phyloP scores from a whole-genome alignment of 53 echinoderm and acorn worm species.

The Temnopleurus reevesii region DNA sequence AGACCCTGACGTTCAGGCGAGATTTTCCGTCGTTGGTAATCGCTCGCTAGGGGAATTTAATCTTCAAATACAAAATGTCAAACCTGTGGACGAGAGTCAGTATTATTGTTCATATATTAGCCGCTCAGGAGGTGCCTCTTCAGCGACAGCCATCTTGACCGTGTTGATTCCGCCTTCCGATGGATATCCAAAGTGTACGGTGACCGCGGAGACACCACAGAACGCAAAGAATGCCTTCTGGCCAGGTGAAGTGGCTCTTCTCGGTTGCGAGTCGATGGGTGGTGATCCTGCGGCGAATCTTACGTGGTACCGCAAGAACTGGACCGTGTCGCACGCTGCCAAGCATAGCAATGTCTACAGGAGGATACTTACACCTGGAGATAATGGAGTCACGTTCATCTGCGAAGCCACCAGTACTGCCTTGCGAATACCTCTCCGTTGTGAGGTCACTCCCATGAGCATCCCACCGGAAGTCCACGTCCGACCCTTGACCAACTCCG shows the following conservation, averaged over 20 bases:
- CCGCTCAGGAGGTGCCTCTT: slow-evolving; percentile 65
- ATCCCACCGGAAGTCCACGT: slow-evolving; percentile 83
- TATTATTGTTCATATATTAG: slow-evolving; percentile 82
- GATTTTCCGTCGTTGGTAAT: slow-evolving; percentile 82
- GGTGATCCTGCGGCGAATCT: slow-evolving; percentile 85
- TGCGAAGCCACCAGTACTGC: slow-evolving; percentile 92
- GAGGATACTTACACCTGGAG: slow-evolving; percentile 78
- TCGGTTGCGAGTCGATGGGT: slow-evolving; percentile 79
- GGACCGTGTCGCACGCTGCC: slow-evolving; percentile 69
- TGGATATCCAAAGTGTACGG: slow-evolving; percentile 76
- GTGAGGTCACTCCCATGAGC: slow-evolving; percentile 82
- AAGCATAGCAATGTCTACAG: slow-evolving; percentile 69
- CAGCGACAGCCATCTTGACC: slow-evolving; percentile 68
- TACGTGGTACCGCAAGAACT: slow-evolving; percentile 80
- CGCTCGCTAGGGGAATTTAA: slow-evolving; percentile 72
- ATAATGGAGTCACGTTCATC: slow-evolving; percentile 87
- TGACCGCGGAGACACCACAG: slow-evolving; percentile 61
- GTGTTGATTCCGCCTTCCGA: slow-evolving; percentile 79
- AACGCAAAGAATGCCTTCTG: slow-evolving; percentile 64
- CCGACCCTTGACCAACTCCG: slow-evolving; percentile 66
- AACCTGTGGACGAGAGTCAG: slow-evolving; percentile 69
- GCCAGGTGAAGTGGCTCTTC: slow-evolving; percentile 80
- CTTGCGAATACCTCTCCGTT: slow-evolving; percentile 64
- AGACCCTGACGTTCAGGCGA: slow-evolving; percentile 58
- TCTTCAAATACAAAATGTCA: slow-evolving; percentile 73